These are phyloP conservation scores for Triplophysa rosa DNA, from an alignment of 2,113 vertebrate genomes.

Conservation along the genomic window DNA sequence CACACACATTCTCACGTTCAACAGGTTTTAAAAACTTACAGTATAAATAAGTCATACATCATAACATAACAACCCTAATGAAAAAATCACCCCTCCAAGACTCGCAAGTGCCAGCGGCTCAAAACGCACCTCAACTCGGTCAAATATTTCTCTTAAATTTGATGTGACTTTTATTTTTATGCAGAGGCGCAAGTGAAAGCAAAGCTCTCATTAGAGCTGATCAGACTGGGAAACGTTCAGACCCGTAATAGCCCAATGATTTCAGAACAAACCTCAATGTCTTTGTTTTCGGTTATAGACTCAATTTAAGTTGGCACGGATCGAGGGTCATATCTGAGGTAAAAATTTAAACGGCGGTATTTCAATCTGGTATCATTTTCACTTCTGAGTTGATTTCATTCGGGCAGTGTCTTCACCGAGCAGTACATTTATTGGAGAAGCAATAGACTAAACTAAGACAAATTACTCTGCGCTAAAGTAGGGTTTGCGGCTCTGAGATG, in stretches of 20 bases:
- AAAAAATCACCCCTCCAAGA: slow-evolving; percentile 22
- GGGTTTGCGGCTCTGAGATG: slow-evolving; percentile 26
- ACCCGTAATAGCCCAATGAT: neutral
- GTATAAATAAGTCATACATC: slow-evolving; percentile 34
- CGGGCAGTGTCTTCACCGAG: neutral
- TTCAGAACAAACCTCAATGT: slow-evolving; percentile 20
- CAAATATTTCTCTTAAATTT: slow-evolving; percentile 41
- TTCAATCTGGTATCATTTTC: neutral
- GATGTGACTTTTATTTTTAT: slow-evolving; percentile 54
- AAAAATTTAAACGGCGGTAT: neutral
- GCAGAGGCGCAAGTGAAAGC: slow-evolving; percentile 25
- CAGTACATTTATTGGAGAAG: slow-evolving; percentile 19
- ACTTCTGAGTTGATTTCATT: neutral
- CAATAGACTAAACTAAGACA: slow-evolving; percentile 34
- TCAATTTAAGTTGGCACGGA: slow-evolving; percentile 1
- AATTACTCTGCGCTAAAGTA: slow-evolving; percentile 17
- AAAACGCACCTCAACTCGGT: slow-evolving; percentile 14
- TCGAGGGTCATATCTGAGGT: slow-evolving; percentile 2
- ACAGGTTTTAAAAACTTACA: slow-evolving; percentile 29
- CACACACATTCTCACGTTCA: neutral
- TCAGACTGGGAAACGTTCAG: slow-evolving; percentile 18
- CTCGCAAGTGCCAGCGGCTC: neutral
- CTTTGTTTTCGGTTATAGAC: slow-evolving; percentile 35
- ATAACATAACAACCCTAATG: slow-evolving; percentile 22
- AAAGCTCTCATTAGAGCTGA: slow-evolving; percentile 38